Evolutionary conservation across 2,113 vertebrate genomes (phyloP).

Genomic region (Gulo gulo): DNA sequence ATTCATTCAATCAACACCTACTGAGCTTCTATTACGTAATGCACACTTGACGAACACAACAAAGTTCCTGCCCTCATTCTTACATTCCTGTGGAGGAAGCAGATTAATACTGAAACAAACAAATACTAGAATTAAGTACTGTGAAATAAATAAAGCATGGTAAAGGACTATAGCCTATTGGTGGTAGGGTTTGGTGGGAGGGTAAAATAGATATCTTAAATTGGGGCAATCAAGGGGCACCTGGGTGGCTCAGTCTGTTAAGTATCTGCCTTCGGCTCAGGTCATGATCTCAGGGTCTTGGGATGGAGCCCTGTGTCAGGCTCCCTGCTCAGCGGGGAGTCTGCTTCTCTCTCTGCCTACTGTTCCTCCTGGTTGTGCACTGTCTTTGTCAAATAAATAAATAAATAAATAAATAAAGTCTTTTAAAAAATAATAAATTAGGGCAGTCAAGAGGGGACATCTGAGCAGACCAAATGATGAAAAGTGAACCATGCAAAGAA

Average conservation of each 20-base stretch:
- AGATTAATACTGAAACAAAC: background rate
- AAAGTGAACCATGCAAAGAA: background rate
- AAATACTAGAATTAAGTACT: background rate
- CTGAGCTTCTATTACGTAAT: background rate
- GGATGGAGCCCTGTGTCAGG: background rate
- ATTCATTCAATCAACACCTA: background rate
- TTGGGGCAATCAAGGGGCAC: background rate
- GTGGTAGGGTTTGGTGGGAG: background rate
- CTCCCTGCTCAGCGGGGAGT: background rate
- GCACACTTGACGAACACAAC: background rate
- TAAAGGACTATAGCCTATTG: background rate
- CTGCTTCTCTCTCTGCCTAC: background rate
- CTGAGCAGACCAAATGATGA: background rate
- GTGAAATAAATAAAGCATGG: background rate
- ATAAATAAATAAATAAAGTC: background rate
- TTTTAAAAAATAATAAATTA: background rate
- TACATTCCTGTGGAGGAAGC: background rate
- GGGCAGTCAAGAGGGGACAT: background rate
- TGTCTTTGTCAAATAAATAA: background rate
- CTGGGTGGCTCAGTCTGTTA: background rate
- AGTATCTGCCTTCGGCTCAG: background rate
- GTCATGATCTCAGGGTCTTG: background rate
- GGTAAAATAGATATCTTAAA: background rate
- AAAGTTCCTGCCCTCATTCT: background rate
- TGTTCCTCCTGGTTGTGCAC: background rate